Percentiles rank a stretch among this genome's conserved stretches.
phyloP scores from a whole-genome alignment of 2,113 vertebrate species.

The Nycticorax nycticorax region DNA sequence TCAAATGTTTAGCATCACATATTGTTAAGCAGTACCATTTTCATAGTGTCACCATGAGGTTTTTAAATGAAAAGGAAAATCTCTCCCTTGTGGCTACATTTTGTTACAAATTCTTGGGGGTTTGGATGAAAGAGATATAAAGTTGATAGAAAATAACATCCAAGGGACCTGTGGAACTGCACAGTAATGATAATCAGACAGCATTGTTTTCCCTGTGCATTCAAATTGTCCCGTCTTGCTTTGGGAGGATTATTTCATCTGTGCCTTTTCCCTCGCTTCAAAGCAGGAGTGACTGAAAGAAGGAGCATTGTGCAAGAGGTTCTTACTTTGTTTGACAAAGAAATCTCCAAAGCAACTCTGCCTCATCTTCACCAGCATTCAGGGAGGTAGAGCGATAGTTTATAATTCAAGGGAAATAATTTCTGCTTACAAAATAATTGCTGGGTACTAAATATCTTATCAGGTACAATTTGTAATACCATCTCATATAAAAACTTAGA shows the following conservation, averaged over 20 bases:
- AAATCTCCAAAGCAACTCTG: neutral
- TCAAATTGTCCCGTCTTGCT: neutral
- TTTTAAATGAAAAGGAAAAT: constrained; percentile 17
- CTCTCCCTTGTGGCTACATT: neutral
- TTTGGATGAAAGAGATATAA: constrained; percentile 5
- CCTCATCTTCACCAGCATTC: neutral
- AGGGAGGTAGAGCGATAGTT: neutral
- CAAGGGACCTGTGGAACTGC: neutral
- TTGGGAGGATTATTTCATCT: neutral
- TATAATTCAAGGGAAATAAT: neutral
- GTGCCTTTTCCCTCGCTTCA: neutral
- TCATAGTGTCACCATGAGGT: neutral
- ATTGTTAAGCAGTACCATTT: neutral
- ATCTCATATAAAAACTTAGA: neutral
- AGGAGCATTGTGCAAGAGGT: neutral
- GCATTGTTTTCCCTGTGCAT: neutral
- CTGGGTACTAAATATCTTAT: neutral
- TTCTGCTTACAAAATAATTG: neutral
- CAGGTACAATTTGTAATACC: neutral
- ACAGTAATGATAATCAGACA: neutral
- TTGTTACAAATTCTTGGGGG: neutral
- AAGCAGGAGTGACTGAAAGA: neutral
- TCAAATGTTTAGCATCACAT: neutral
- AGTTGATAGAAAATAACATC: neutral
- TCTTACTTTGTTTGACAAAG: neutral